Percentiles rank a stretch among this genome's conserved stretches.
These are phyloP conservation scores for Crotalus horridus DNA, from an alignment of 2,113 vertebrate species.

Conservation along the genomic window DNA sequence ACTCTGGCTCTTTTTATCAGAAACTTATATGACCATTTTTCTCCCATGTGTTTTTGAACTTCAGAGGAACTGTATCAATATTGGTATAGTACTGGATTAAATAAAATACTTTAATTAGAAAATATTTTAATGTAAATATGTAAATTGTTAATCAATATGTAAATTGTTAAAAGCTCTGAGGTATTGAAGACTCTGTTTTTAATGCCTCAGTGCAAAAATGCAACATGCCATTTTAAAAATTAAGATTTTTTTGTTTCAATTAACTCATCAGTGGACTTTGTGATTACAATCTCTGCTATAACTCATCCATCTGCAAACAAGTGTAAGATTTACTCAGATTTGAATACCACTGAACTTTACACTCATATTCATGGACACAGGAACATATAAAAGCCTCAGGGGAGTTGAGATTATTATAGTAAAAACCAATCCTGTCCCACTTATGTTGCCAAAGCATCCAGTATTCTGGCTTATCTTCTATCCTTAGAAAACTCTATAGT, in stretches of 20 bases:
- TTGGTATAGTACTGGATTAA: not conserved
- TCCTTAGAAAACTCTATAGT: not conserved
- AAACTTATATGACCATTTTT: not conserved
- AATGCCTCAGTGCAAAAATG: not conserved
- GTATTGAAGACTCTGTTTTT: not conserved
- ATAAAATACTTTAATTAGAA: not conserved
- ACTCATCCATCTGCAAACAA: not conserved
- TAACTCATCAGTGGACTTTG: not conserved
- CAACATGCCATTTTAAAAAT: not conserved
- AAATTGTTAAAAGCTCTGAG: not conserved
- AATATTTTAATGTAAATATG: not conserved
- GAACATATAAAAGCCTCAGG: not conserved
- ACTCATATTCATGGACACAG: not conserved
- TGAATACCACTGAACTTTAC: not conserved
- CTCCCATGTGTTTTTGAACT: not conserved
- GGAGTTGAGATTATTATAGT: not conserved
- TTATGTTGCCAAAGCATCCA: not conserved
- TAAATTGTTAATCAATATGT: not conserved
- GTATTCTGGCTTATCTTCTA: not conserved
- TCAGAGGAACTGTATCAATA: not conserved
- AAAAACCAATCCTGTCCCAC: not conserved
- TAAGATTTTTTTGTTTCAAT: not conserved
- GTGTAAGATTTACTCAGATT: not conserved
- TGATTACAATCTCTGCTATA: not conserved
- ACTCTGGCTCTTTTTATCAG: not conserved